phyloP scores from a whole-genome alignment of 2,113 vertebrate species.

The Parus major region DNA sequence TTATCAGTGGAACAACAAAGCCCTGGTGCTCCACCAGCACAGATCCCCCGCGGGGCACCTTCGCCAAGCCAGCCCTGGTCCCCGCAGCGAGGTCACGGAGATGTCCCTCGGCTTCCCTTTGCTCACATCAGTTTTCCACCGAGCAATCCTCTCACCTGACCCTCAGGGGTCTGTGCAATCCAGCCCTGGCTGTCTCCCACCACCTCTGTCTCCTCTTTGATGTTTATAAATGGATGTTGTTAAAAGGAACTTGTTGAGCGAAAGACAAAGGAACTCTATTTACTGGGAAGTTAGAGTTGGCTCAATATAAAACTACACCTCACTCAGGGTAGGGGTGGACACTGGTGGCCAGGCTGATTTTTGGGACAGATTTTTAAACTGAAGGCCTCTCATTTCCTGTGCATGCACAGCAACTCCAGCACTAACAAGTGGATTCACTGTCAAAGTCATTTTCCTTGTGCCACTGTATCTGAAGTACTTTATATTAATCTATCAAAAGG shows the following conservation, averaged over 20 bases:
- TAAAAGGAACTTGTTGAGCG: constrained; percentile 26
- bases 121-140: background rate
- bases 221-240: constrained; percentile 41
- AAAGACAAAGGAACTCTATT: background rate
- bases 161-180: constrained; percentile 9
- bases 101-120: background rate
- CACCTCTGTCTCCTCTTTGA: constrained; percentile 58
- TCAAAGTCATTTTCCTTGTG: background rate
- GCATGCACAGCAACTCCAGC: background rate
- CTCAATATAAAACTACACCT: background rate
- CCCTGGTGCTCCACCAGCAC: background rate
- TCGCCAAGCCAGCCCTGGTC: constrained; percentile 24
- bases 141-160: constrained; percentile 66
- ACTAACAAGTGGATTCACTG: constrained; percentile 7
- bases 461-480: background rate
- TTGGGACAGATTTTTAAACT: background rate
- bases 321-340: background rate
- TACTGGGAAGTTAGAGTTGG: background rate
- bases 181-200: background rate
- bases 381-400: background rate
- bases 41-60: constrained; percentile 47
- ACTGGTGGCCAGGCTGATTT: background rate
- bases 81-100: constrained; percentile 17
- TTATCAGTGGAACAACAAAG: constrained; percentile 56
- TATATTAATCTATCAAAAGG: constrained; percentile 13